phyloP scores from a whole-genome alignment of 2,797 vertebrate genomes.

The Epinephelus awoara region DNA sequence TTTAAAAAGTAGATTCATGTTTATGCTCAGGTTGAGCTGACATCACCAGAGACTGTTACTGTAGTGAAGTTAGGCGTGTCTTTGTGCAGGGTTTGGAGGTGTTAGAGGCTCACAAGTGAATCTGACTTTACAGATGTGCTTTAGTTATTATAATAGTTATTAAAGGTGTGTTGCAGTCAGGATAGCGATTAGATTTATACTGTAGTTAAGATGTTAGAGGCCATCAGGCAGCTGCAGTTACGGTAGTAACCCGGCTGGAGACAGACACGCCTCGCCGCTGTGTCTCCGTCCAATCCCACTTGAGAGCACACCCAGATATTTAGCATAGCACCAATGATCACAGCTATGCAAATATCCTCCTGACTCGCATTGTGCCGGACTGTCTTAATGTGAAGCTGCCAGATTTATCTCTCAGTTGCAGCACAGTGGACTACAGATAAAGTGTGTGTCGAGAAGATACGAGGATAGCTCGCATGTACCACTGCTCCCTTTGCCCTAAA shows the following conservation, averaged over 20 bases:
- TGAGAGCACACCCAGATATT: neutral
- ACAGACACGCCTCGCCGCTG: conserved; percentile 57
- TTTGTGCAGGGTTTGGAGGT: neutral
- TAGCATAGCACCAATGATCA: conserved; percentile 69
- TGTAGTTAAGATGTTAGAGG: neutral
- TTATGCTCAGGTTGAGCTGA: neutral
- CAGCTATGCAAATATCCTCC: conserved; percentile 46
- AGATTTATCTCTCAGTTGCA: conserved; percentile 69
- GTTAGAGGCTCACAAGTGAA: neutral
- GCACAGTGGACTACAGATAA: conserved; percentile 18
- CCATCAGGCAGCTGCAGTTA: conserved; percentile 34
- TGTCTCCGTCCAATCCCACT: conserved; percentile 56
- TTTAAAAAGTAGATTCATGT: neutral
- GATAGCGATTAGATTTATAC: neutral
- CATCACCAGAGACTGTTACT: neutral
- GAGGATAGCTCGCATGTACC: conserved; percentile 3
- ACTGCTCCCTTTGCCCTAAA: conserved; percentile 22
- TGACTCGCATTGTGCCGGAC: conserved; percentile 40
- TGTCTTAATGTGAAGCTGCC: conserved; percentile 72
- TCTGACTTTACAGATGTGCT: neutral
- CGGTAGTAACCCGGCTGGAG: conserved; percentile 6
- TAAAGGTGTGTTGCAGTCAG: neutral
- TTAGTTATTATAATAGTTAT: neutral
- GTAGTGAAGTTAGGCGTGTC: neutral
- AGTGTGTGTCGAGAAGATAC: conserved; percentile 37